phyloP scores from a whole-genome alignment of 2,113 vertebrate genomes.

The Arizona elegans region DNA sequence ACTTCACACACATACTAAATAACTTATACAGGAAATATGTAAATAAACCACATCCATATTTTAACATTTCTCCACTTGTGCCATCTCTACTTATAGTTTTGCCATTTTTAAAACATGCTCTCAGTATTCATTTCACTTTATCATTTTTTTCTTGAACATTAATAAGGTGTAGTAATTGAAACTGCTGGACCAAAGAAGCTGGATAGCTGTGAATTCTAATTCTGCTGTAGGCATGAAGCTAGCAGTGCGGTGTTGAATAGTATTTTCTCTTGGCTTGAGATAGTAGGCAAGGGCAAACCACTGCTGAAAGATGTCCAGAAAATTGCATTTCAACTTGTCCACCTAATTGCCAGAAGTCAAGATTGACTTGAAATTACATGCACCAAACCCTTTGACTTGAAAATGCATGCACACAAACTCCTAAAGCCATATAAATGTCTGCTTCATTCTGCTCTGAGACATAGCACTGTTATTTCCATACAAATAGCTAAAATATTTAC shows the following conservation, averaged over 20 bases:
- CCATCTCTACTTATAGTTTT: not conserved
- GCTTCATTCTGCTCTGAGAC: not conserved
- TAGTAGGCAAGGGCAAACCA: not conserved
- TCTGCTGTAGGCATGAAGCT: not conserved
- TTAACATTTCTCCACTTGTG: not conserved
- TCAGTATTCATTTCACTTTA: not conserved
- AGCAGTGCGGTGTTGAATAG: not conserved
- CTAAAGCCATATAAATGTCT: not conserved
- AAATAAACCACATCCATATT: not conserved
- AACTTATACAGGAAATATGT: not conserved
- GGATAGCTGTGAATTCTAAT: not conserved
- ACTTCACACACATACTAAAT: not conserved
- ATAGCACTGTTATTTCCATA: not conserved
- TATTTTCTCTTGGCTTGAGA: not conserved
- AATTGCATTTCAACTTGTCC: not conserved
- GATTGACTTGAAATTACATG: not conserved
- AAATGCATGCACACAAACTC: not conserved
- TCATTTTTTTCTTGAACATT: not conserved
- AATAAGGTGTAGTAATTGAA: not conserved
- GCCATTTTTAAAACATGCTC: not conserved
- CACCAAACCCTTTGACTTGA: not conserved
- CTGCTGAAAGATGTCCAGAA: not conserved
- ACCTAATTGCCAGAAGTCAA: not conserved
- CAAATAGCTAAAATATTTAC: not conserved
- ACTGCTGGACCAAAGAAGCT: not conserved